A percentile compares a stretch with the other conserved stretches of the same genome.
These are phyloP conservation scores for Eretmochelys imbricata DNA, from an alignment of 2,113 vertebrate species.

Conservation along the genomic window DNA sequence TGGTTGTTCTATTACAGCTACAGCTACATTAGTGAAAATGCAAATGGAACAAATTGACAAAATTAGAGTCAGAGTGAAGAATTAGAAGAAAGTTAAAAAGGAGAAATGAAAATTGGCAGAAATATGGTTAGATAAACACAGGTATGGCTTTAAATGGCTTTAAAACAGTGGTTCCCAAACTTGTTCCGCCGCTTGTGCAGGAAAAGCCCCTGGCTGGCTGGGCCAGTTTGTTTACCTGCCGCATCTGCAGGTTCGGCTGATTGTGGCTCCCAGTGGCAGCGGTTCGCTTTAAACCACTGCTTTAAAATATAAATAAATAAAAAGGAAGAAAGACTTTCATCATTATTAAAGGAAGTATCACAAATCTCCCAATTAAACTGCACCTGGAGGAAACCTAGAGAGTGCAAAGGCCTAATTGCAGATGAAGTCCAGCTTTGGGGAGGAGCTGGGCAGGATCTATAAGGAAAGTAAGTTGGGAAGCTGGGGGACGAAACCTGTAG, in stretches of 20 bases:
- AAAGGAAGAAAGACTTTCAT: accelerated
- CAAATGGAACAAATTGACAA: too few species aligned
- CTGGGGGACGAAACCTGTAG: background rate
- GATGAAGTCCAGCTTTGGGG: background rate
- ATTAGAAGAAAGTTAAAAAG: background rate
- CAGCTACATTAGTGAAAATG: too few species aligned
- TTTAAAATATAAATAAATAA: background rate
- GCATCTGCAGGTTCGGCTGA: too few species aligned
- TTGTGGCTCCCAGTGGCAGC: too few species aligned
- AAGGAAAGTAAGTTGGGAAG: background rate
- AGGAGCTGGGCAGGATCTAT: background rate
- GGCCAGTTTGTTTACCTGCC: too few species aligned
- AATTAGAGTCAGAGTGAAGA: background rate
- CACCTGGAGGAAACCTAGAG: background rate
- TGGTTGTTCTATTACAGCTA: too few species aligned
- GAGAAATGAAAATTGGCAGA: background rate
- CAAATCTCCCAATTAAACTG: background rate
- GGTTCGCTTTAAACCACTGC: background rate
- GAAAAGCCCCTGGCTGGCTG: too few species aligned
- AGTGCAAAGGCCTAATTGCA: background rate
- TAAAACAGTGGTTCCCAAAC: background rate
- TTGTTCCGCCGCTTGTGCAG: too few species aligned
- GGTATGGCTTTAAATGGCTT: background rate
- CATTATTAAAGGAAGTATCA: background rate
- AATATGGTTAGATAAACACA: accelerated